Evolutionary conservation across 1,140 invertebrate species (phyloP).

Genomic region (Chrysomallon squamiferum): DNA sequence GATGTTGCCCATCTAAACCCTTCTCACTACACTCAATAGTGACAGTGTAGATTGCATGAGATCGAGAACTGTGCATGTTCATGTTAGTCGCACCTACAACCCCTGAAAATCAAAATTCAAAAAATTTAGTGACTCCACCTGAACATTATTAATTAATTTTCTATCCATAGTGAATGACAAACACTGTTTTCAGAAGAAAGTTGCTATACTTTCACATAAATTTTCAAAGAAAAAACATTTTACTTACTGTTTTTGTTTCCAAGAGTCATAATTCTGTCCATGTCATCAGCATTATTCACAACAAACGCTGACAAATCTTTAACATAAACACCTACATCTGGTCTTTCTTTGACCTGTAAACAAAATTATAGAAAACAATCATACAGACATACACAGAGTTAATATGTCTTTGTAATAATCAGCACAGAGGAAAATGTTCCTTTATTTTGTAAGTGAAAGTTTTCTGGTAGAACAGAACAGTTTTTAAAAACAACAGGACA

Average conservation of each 20-base stretch:
- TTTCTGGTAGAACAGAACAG: not conserved
- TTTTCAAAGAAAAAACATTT: too few relatives aligned
- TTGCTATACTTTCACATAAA: too few relatives aligned
- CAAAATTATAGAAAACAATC: too few relatives aligned
- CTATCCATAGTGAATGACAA: too few relatives aligned
- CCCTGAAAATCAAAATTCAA: conserved; percentile 33
- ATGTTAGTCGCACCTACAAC: conserved; percentile 78
- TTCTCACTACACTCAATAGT: conserved; percentile 94
- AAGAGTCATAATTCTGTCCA: conserved; percentile 79
- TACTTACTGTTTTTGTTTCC: conserved; percentile 80
- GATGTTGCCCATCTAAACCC: conserved; percentile 85
- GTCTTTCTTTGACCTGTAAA: conserved; percentile 76
- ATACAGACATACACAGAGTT: too few relatives aligned
- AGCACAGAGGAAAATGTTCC: not conserved
- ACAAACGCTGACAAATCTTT: conserved; percentile 80
- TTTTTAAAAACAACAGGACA: too few relatives aligned
- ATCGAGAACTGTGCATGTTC: conserved; percentile 80
- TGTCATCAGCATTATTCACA: conserved; percentile 83
- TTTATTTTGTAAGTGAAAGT: not conserved
- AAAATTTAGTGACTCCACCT: not conserved
- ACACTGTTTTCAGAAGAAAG: too few relatives aligned
- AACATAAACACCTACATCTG: conserved; percentile 83
- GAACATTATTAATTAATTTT: too few relatives aligned
- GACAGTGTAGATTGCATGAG: conserved; percentile 96
- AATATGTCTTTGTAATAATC: not conserved